Evolutionary conservation across 2,888 invertebrate genomes (phyloP).

Genomic region (Rotaria socialis): DNA sequence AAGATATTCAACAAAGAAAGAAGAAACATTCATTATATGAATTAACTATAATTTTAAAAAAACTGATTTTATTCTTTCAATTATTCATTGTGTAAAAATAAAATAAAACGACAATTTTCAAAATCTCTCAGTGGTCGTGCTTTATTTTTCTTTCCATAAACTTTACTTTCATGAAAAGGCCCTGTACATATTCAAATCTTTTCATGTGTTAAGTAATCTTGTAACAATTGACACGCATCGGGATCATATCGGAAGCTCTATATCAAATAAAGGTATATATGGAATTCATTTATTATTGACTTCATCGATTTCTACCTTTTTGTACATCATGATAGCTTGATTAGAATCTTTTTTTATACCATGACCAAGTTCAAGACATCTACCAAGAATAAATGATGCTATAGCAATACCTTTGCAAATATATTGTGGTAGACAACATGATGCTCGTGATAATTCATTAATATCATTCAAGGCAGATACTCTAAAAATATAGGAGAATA

Average conservation of each 20-base stretch:
- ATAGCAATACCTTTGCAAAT: slow-evolving; percentile 56
- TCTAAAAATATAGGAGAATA: slow-evolving; percentile 49
- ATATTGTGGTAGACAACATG: slow-evolving; percentile 55
- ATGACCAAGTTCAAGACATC: slow-evolving; percentile 54
- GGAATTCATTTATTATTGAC: not conserved
- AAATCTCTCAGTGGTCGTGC: too few species aligned
- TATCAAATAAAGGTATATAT: slow-evolving; percentile 45
- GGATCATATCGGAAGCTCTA: slow-evolving; percentile 56
- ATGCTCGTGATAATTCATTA: slow-evolving; percentile 53
- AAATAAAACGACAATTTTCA: too few species aligned
- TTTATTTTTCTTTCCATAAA: not conserved
- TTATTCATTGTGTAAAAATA: too few species aligned
- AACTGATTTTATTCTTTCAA: too few species aligned
- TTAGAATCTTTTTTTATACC: slow-evolving; percentile 53
- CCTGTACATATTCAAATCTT: slow-evolving; percentile 48
- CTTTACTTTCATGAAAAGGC: not conserved
- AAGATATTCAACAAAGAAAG: too few species aligned
- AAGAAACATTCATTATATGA: too few species aligned
- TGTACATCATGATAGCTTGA: slow-evolving; percentile 54
- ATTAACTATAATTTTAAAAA: too few species aligned
- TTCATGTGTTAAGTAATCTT: slow-evolving; percentile 53
- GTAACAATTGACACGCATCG: slow-evolving; percentile 54
- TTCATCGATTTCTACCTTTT: slow-evolving; percentile 51
- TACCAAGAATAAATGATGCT: slow-evolving; percentile 56
- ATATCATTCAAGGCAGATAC: slow-evolving; percentile 52